Evolutionary conservation across 35 echinoderm and acorn worm species (phyloP), one percentile per base, ranked within the genome.

Genomic region (Holothuria glaberrima): DNA sequence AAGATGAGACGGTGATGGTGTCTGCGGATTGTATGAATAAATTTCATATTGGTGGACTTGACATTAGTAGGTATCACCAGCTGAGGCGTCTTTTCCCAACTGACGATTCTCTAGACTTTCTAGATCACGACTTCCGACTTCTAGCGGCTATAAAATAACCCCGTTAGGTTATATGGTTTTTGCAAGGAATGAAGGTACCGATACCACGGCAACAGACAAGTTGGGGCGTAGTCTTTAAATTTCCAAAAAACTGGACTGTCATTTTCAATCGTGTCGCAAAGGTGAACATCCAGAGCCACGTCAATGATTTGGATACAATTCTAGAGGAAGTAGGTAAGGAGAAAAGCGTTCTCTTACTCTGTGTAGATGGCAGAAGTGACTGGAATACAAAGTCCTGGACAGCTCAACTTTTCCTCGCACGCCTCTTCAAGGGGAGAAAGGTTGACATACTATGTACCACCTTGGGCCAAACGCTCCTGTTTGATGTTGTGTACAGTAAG

Each of bases 401-500:
- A 21, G 61, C 61, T 16, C 61, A 65, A 28, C 61, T 65, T 21
- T 65, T 65, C 61, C 61, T 65, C 16, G 61, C 3, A 65, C 27
- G 61, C 16, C 61, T 65, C 16, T 65, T 65, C 61, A 65, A 65
- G 61, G 17, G 16, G 27, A 65, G 61, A 28, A 65, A 65, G 20
- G 4, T 21, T 21, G n/a, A n/a, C n/a, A n/a, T n/a, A n/a, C n/a
- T n/a, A n/a, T n/a, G n/a, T n/a, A n/a, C n/a, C n/a, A n/a, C n/a
- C n/a, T 65, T 65, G 3, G 61, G 61, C 61, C 4, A 65, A 65
- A 65, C 61, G 61, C 61, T 65, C 61, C 61, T 65, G 61, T 17
- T 65, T 65, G 61, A 65, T 65, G 61, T 17, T 65, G 61, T 65
- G 61, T 65, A 65, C 61, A 65, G 61, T 65, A 28, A 65, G 61